Conservation (phyloP, 1,140 invertebrate genomes). For the Drosophila sp. region DNA sequence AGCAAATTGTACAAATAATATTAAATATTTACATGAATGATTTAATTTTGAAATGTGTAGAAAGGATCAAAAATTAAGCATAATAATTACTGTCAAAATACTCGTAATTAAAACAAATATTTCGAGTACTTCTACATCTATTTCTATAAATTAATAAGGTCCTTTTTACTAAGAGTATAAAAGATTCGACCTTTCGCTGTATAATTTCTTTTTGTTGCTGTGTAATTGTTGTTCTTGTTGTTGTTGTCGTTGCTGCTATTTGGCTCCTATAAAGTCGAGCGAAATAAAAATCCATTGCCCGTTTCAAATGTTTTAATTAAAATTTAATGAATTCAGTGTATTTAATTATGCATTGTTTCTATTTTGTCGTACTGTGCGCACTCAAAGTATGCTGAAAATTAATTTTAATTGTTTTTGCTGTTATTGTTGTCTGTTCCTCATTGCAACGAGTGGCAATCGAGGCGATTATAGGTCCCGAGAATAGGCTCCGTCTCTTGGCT, state of each 20-base stretch:
- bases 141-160: background rate
- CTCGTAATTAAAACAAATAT: too few relatives aligned
- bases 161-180: background rate
- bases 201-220: conserved; percentile 14
- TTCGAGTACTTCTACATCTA: too few relatives aligned
- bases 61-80: too few relatives aligned
- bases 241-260: conserved; percentile 34
- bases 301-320: conserved; percentile 82
- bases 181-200: conserved; percentile 4
- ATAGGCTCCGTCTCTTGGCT: conserved; percentile 8
- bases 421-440: conserved; percentile 30
- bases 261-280: conserved; percentile 44
- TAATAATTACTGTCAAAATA: too few relatives aligned
- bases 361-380: conserved; percentile 40
- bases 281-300: conserved; percentile 79
- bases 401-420: conserved; percentile 71
- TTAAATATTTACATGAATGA: background rate
- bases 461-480: conserved; percentile 37
- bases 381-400: conserved; percentile 68
- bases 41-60: too few relatives aligned
- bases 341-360: conserved; percentile 80
- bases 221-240: conserved; percentile 13
- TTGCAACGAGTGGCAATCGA: conserved; percentile 50
- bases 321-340: conserved; percentile 81
- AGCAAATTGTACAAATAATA: background rate